A percentile compares a stretch with the other conserved stretches of the same genome.
Evolutionary conservation across 2,888 invertebrate species (phyloP).

Genomic region (Troides aeacus): DNA sequence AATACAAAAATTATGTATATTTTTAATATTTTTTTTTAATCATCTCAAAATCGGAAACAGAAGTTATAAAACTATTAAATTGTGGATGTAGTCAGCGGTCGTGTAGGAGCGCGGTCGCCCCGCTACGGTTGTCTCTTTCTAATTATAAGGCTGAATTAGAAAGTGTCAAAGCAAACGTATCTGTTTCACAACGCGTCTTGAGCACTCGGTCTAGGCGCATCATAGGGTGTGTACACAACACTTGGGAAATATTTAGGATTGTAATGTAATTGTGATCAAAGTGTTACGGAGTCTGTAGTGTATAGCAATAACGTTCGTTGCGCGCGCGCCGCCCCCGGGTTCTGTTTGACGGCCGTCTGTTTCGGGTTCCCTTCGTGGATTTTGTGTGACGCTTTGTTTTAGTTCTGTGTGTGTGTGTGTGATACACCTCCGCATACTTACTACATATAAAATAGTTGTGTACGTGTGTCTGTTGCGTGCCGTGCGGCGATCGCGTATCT

Average conservation of each 20-base stretch:
- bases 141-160: slow-evolving; percentile 79
- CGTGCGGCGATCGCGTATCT: slow-evolving; percentile 66
- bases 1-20: slow-evolving; percentile 1
- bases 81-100: slow-evolving; percentile 25
- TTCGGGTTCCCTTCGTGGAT: slow-evolving; percentile 46
- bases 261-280: slow-evolving; percentile 69
- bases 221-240: slow-evolving; percentile 35
- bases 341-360: slow-evolving; percentile 42
- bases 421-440: slow-evolving; percentile 47
- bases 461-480: slow-evolving; percentile 51
- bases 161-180: slow-evolving; percentile 59
- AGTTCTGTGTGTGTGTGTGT: slow-evolving; percentile 38
- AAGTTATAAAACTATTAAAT: slow-evolving; percentile 10
- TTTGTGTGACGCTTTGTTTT: slow-evolving; percentile 55
- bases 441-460: slow-evolving; percentile 40
- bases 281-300: slow-evolving; percentile 69
- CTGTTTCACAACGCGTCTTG: slow-evolving; percentile 38
- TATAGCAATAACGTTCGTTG: slow-evolving; percentile 67
- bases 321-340: slow-evolving; percentile 41
- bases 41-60: background rate
- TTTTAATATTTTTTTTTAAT: background rate
- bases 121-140: slow-evolving; percentile 67
- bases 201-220: slow-evolving; percentile 47
- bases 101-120: slow-evolving; percentile 56
- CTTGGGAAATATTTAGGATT: slow-evolving; percentile 42